Base-by-base conservation (phyloP, 2,113 vertebrate species). In the Pithys albifrons region DNA sequence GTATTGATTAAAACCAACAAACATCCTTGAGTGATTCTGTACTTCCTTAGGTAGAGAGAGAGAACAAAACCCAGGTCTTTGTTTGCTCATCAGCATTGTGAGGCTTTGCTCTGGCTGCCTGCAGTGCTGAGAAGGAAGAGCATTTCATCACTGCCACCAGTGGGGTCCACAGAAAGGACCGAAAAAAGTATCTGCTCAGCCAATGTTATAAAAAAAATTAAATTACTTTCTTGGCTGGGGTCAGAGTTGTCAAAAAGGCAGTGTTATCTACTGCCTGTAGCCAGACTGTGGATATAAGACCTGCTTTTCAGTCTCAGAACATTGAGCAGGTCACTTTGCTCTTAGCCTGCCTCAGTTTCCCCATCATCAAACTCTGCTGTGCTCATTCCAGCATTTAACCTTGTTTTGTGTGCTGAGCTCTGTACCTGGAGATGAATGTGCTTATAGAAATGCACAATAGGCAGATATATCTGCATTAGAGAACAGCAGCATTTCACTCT, bases 1-100 rank as follows among this genome's bases (percentile, higher is more conserved):
- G 27, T 89, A 80, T 89, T 73, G 77, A 88, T 96, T 89, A 82
- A 94, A 95, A 29, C 46, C 66, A 77, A 16, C 79, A 73, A 76
- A 79, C 41, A 55, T 65, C 67, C 79, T 74, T 4, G 19, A 88
- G 81, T 88, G 91, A 84, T 94, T 72, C 41, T 66, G 76, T 33
- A 43, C 91, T 92, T 93, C 8, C 11, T 96, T 81, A 82, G 65
- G 48, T 70, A 67, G 80, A 86, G 37, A 61, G 66, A 57, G 49
- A 91, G 91, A 72, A 67, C 35, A 71, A 84, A 94, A 7, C 33
- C 27, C 66, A 48, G 39, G 28, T 71, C 61, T 91, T 70, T 74
- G 41, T 88, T 77, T 74, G 69, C 72, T 89, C 84, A 54, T 65
- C 51, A 57, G 89, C 37, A 15, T 61, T 3, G 0, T 12, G 24